phyloP scores from a whole-genome alignment of 2,113 vertebrate species.

The Mormyrus iriodes region DNA sequence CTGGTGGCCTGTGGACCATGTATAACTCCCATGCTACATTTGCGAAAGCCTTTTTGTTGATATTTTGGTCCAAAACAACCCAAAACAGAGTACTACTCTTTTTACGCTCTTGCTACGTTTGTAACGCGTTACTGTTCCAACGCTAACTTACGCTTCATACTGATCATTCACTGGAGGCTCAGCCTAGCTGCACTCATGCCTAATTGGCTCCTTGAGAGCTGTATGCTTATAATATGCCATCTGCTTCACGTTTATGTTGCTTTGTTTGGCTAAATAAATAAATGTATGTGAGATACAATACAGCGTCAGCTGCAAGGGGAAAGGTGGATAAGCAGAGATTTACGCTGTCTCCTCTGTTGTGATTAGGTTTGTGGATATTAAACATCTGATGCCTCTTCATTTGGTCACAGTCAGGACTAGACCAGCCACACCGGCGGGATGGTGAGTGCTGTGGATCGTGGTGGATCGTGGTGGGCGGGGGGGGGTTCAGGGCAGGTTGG shows the following conservation, averaged over 20 bases:
- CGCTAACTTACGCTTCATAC: not conserved
- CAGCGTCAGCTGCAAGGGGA: not conserved
- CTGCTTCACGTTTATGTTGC: not conserved
- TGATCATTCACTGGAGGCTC: not conserved
- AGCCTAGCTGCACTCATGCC: not conserved
- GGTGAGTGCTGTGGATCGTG: not conserved
- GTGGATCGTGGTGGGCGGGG: too few relatives aligned
- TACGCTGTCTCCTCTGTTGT: not conserved
- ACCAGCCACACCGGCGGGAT: not conserved
- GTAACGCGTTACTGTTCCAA: not conserved
- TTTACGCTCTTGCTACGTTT: not conserved
- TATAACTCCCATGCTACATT: not conserved
- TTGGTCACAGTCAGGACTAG: not conserved
- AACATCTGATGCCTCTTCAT: not conserved
- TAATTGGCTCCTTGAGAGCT: not conserved
- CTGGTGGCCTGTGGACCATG: too few relatives aligned
- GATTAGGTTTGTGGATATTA: not conserved
- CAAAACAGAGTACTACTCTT: not conserved
- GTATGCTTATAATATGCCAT: not conserved
- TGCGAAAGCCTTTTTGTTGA: not conserved
- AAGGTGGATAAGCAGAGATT: not conserved
- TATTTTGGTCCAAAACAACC: too few relatives aligned
- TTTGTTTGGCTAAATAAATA: not conserved
- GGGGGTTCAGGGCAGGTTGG: not conserved
- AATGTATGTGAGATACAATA: not conserved